phyloP scores from a whole-genome alignment of 2,888 invertebrate species.

The Aquatica leii region DNA sequence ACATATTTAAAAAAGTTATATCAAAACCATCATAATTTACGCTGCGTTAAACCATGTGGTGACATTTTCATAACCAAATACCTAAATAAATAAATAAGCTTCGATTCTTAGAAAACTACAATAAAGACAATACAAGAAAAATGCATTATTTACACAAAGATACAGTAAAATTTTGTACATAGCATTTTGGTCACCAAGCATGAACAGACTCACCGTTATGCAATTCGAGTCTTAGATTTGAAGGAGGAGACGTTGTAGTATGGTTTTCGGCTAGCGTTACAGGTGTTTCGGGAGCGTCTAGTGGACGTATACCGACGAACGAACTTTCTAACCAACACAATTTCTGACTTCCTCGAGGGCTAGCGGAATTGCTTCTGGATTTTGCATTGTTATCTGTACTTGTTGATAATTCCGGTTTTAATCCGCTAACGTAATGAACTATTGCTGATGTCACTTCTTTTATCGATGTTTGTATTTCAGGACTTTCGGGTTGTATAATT shows the following conservation, averaged over 20 bases:
- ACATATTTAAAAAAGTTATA: slow-evolving; percentile 28
- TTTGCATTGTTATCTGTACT: slow-evolving; percentile 19
- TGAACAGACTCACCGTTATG: slow-evolving; percentile 63
- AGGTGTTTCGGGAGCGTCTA: slow-evolving; percentile 87
- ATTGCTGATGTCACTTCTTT: slow-evolving; percentile 94
- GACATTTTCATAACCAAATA: slow-evolving; percentile 44
- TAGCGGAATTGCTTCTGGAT: slow-evolving; percentile 45
- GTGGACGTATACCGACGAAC: slow-evolving; percentile 85
- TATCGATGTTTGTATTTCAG: slow-evolving; percentile 84
- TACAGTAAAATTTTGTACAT: slow-evolving; percentile 21
- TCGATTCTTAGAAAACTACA: slow-evolving; percentile 36
- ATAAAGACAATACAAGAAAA: slow-evolving; percentile 28
- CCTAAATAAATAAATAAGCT: slow-evolving; percentile 30
- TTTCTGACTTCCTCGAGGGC: slow-evolving; percentile 71
- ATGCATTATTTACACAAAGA: slow-evolving; percentile 29
- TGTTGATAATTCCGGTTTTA: slow-evolving; percentile 64
- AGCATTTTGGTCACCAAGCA: slow-evolving; percentile 42
- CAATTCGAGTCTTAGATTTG: slow-evolving; percentile 64
- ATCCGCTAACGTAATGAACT: slow-evolving; percentile 85
- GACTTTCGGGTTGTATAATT: slow-evolving; percentile 56
- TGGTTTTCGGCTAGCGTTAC: slow-evolving; percentile 56
- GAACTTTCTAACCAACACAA: slow-evolving; percentile 93
- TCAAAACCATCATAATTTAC: slow-evolving; percentile 62
- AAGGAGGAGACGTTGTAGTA: slow-evolving; percentile 50
- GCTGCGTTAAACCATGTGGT: slow-evolving; percentile 59